Conservation (phyloP, 2,797 vertebrate species). For the Sebastolobus alascanus region DNA sequence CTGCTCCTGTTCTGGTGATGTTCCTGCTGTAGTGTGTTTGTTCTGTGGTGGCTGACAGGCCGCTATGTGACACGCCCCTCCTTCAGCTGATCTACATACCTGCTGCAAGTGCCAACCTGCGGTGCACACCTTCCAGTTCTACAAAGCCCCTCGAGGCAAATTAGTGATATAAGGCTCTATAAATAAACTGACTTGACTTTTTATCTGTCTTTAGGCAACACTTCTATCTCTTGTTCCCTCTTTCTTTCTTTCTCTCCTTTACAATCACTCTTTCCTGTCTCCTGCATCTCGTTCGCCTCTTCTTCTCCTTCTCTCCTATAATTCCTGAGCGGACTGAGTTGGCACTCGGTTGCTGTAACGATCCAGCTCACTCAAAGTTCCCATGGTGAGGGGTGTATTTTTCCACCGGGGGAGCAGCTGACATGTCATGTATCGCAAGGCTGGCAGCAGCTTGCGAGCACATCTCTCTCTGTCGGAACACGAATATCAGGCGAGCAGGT, state of each 20-base stretch:
- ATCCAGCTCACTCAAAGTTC: slow-evolving; percentile 32
- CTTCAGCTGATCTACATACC: slow-evolving; percentile 54
- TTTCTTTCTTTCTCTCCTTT: not conserved
- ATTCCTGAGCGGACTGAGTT: slow-evolving; percentile 2
- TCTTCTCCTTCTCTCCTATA: not conserved
- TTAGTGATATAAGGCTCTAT: not conserved
- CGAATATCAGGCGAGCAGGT: not conserved
- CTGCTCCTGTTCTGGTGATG: not conserved
- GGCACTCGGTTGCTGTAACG: slow-evolving; percentile 21
- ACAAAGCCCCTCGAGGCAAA: not conserved
- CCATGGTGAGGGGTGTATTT: slow-evolving; percentile 46
- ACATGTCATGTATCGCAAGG: slow-evolving; percentile 14
- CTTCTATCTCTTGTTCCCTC: not conserved
- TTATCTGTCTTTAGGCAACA: slow-evolving; percentile 48
- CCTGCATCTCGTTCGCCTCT: not conserved
- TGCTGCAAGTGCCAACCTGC: slow-evolving; percentile 61
- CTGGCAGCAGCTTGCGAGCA: slow-evolving; percentile 9
- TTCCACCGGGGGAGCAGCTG: slow-evolving; percentile 43
- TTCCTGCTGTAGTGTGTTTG: not conserved
- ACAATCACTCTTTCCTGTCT: not conserved
- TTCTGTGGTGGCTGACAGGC: slow-evolving; percentile 12
- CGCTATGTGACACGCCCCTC: slow-evolving; percentile 36
- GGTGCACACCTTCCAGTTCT: not conserved
- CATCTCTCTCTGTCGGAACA: slow-evolving; percentile 7
- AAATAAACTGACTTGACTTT: not conserved